Conservation (phyloP, 2,888 invertebrate species). For the Brachypalpus laphriformis region DNA sequence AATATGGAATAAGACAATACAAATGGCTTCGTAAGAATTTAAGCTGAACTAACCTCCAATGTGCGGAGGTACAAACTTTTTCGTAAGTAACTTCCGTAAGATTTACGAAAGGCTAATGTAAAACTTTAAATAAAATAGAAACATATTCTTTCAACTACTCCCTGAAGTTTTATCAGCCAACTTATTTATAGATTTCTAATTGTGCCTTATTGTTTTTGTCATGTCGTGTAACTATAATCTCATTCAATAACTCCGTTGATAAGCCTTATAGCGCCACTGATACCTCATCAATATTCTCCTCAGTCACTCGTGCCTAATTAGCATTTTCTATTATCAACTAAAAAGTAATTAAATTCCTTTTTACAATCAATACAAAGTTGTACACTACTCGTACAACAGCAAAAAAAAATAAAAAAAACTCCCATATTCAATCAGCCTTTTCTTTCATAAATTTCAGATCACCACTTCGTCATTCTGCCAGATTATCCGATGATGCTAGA, state of each 20-base stretch:
- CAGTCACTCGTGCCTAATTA: not conserved
- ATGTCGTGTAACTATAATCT: not conserved
- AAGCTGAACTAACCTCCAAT: too few species aligned
- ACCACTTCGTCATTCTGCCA: constrained; percentile 50
- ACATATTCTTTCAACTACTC: too few species aligned
- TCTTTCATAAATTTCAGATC: constrained; percentile 48
- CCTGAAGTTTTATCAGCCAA: not conserved
- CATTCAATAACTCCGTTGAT: not conserved
- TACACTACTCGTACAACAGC: too few species aligned
- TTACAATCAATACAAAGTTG: not conserved
- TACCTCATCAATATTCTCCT: not conserved
- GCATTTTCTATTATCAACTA: not conserved
- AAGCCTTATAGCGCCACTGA: constrained; percentile 25
- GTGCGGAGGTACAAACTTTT: too few species aligned
- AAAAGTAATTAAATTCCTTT: not conserved
- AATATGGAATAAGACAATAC: too few species aligned
- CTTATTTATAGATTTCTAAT: too few species aligned
- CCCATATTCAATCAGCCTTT: constrained; percentile 2
- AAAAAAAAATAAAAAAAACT: not conserved
- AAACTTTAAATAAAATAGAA: too few species aligned
- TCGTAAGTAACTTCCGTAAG: too few species aligned
- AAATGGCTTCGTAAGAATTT: too few species aligned
- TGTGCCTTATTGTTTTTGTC: not conserved
- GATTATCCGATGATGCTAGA: constrained; percentile 59
- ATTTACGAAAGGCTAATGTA: too few species aligned